Evolutionary conservation across 2,113 vertebrate genomes (phyloP), one percentile per base, ranked within the genome.

Genomic region (Hiodon alosoides): DNA sequence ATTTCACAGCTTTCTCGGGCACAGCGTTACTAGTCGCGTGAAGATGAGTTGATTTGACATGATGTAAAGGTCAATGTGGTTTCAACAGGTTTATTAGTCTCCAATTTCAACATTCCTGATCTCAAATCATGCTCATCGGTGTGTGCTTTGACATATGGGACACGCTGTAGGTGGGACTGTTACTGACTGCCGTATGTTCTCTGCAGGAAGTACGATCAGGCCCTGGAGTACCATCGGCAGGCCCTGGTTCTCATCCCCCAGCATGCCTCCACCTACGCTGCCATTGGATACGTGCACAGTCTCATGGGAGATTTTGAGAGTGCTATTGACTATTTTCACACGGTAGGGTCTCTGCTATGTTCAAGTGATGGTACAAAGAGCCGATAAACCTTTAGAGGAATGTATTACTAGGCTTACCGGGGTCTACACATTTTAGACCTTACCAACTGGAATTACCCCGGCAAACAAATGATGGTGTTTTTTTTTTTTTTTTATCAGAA

Each of bases 301-400:
- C 93, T 99, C 46, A 99, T 96, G 95, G 96, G 97, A 54, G 95
- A 97, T 82, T 98, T 99, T 76, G 96, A 99, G 86, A 98, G 94
- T 0, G 96, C 97, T 1, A 98, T 99, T 17, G 97, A 99, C 91
- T 98, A 98, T 84, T 99, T 99, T 87, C 97, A 99, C 66, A 99
- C 96, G 69, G 97, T 98, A 90, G 2, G 88, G 3, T 10, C 6
- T 31, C 46, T 67, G 4, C 14, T 57, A 54, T 62, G 3, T n/a
- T 11, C 53, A 31, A 31, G 31, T 31, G 31, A 31, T 46, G 50
- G n/a, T 64, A 16, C 48, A 17, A 52, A 31, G 31, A 31, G 31
- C 31, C 31, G 31, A 31, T 31, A 31, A 31, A 31, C 31, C 31
- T 31, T 31, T 31, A 31, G 31, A 31, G 31, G 31, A 31, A 31